Conservation (phyloP, 2,113 vertebrate genomes). For the Glareola pratincola region DNA sequence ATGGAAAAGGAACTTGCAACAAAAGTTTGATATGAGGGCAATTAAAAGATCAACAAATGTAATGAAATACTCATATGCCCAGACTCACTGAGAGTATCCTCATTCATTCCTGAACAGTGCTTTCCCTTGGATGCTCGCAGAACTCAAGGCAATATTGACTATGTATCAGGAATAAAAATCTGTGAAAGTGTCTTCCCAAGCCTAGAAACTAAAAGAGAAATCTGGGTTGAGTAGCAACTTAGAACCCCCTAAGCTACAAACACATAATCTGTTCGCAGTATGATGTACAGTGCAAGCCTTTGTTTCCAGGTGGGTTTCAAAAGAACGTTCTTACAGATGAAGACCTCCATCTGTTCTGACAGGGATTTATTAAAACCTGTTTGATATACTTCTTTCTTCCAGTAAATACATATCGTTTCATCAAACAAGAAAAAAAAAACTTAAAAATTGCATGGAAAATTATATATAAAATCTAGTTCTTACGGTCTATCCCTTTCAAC, state of each 20-base stretch:
- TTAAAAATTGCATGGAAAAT: background rate
- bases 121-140: background rate
- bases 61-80: background rate
- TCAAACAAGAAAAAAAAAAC: background rate
- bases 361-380: background rate
- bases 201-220: background rate
- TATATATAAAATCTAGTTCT: background rate
- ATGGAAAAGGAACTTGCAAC: background rate
- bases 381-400: background rate
- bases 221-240: background rate
- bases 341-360: background rate
- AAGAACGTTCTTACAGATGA: background rate
- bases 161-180: background rate
- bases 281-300: background rate
- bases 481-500: background rate
- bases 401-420: background rate
- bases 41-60: background rate
- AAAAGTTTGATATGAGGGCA: background rate
- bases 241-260: background rate
- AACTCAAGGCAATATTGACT: background rate
- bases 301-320: background rate
- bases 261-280: background rate
- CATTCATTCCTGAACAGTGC: background rate
- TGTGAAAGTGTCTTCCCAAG: background rate
- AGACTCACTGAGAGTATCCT: background rate